These are phyloP conservation scores for Horisme vitalbata DNA, from an alignment of 2,888 invertebrate species.

Conservation along the genomic window DNA sequence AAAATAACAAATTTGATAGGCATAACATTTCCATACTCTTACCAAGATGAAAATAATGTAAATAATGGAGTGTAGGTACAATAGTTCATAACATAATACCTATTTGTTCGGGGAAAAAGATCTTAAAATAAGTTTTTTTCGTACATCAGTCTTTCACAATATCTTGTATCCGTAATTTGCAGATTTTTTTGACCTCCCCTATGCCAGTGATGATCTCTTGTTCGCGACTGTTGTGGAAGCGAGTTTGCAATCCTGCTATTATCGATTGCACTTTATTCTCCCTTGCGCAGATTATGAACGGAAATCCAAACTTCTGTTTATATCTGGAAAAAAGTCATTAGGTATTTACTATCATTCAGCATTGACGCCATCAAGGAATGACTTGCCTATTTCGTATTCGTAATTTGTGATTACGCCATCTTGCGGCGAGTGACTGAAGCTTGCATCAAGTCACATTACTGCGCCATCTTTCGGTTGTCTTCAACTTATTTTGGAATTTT, in stretches of 20 bases:
- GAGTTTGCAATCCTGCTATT: constrained; percentile 76
- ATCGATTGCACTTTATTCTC: constrained; percentile 84
- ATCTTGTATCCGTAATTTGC: constrained; percentile 81
- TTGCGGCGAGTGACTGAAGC: constrained; percentile 7
- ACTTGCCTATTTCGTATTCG: background rate
- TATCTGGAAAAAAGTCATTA: constrained; percentile 73
- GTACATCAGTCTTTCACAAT: constrained; percentile 68
- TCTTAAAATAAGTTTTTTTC: too few species aligned
- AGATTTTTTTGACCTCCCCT: constrained; percentile 87
- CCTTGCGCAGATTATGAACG: constrained; percentile 86
- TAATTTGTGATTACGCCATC: constrained; percentile 22
- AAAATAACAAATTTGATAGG: too few species aligned
- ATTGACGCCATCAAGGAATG: background rate
- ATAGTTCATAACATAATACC: too few species aligned
- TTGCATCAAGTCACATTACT: too few species aligned
- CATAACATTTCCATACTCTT: too few species aligned
- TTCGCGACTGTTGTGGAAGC: constrained; percentile 78
- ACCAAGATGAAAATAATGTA: too few species aligned
- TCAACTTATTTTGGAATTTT: too few species aligned
- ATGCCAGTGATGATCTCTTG: constrained; percentile 83
- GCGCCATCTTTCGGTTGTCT: too few species aligned
- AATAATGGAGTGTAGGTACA: too few species aligned
- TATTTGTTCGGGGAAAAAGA: too few species aligned
- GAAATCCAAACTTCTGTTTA: constrained; percentile 85
- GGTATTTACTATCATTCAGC: too few species aligned